Conservation (phyloP, 2,888 invertebrate genomes). For the Acronicta psi region DNA sequence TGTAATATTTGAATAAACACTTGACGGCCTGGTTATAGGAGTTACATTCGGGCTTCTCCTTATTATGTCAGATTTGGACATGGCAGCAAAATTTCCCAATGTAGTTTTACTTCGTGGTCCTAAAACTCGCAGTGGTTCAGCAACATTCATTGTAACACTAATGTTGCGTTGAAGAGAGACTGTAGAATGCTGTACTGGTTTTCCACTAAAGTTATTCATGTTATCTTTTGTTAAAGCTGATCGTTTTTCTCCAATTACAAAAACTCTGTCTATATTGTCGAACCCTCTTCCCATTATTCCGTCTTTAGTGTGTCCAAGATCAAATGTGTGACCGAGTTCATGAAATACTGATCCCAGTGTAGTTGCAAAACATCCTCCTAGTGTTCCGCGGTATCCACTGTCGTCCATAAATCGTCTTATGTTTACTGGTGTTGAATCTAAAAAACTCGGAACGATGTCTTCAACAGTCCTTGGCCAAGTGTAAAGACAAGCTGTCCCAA, state of each 20-base stretch:
- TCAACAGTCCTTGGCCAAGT: slow-evolving; percentile 94
- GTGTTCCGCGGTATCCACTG: slow-evolving; percentile 96
- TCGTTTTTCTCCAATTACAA: slow-evolving; percentile 90
- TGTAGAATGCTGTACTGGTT: slow-evolving; percentile 90
- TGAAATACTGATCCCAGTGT: slow-evolving; percentile 97
- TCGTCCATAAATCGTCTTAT: slow-evolving; percentile 94
- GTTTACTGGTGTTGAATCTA: slow-evolving; percentile 91
- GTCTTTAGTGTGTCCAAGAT: slow-evolving; percentile 96
- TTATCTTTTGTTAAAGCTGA: slow-evolving; percentile 82
- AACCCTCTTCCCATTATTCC: slow-evolving; percentile 98
- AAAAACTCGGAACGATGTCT: slow-evolving; percentile 90
- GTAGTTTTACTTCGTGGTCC: slow-evolving; percentile 88
- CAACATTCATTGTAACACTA: slow-evolving; percentile 90
- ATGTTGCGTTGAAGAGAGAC: slow-evolving; percentile 89
- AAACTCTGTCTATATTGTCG: slow-evolving; percentile 94
- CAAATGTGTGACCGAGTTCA: slow-evolving; percentile 98
- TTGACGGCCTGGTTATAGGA: slow-evolving; percentile 86
- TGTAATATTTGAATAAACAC: slow-evolving; percentile 84
- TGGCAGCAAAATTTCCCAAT: slow-evolving; percentile 85
- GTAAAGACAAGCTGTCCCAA: slow-evolving; percentile 96
- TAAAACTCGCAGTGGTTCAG: slow-evolving; percentile 84
- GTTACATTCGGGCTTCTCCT: slow-evolving; percentile 86
- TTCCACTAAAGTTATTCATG: slow-evolving; percentile 89
- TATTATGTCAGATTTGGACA: slow-evolving; percentile 82
- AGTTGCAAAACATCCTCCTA: slow-evolving; percentile 96